Evolutionary conservation across 1,140 invertebrate species (phyloP), one percentile per base, ranked within the genome.

Genomic region (Heliconius melpomene): DNA sequence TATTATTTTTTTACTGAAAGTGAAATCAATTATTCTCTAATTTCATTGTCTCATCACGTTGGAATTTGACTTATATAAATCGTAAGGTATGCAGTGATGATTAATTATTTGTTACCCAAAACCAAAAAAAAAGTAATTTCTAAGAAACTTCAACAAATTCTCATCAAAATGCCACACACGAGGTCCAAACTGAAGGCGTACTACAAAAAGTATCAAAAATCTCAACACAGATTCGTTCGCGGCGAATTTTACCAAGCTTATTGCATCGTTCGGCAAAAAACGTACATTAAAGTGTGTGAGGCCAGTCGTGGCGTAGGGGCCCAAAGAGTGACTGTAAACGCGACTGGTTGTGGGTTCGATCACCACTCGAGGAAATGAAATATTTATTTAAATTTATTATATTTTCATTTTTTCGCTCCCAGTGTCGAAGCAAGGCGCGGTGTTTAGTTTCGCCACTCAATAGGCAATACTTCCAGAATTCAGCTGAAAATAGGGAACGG

Each of bases 251-350:
- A 38, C 36, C 9, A 46, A 60, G n/a, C 60, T n/a, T 57, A 71
- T 29, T 13, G 20, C 57, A 29, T 13, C 23, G 57, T 60, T 6
- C n/a, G 8, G 71, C 78, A 79, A 75, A 79, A 79, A 79, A 73
- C 13, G 16, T 70, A 38, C 38, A 71, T 29, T 46, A 74, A 74
- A 70, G 32, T 23, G 13, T 40, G 40, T 46, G 40, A 46, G 40
- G 40, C 40, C 40, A 46, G 13, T 16, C 0, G 40, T 16, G 40
- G 40, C 13, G 40, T 3, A 16, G 40, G 13, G 13, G 40, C 13
- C 13, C 13, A 16, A 16, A 16, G 13, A 5, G 0, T 16, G 40
- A 32, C 40, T 46, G 13, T 46, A 46, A 5, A 5, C 13, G 40
- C 3, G 40, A 46, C 13, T 46, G 13, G 40, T 46, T 13, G 13